Percentiles rank a stretch among this genome's conserved stretches.
Conservation (phyloP, 2,797 vertebrate species). For the Coregonus sp. region DNA sequence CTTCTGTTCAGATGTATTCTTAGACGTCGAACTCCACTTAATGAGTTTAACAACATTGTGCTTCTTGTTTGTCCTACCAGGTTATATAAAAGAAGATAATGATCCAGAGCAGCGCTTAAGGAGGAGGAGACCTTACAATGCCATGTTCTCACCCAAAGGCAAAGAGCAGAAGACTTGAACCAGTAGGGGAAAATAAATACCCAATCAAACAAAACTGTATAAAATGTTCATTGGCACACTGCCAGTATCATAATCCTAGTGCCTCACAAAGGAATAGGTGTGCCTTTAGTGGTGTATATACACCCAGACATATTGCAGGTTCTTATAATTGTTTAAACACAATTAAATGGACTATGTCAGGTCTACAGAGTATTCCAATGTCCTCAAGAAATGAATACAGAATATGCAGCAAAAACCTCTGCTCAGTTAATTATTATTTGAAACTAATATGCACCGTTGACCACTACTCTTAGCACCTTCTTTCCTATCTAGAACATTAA, state of each 20-base stretch:
- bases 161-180: slow-evolving; percentile 78
- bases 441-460: slow-evolving; percentile 3
- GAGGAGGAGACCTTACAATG: slow-evolving; percentile 85
- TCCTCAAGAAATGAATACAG: background rate
- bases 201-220: background rate
- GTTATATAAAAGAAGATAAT: slow-evolving; percentile 91
- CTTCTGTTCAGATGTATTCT: background rate
- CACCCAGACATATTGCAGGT: background rate
- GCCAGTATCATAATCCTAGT: background rate
- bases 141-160: slow-evolving; percentile 87
- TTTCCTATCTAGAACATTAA: no score
- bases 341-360: background rate
- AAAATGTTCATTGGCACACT: background rate
- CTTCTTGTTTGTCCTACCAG: slow-evolving; percentile 64
- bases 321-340: background rate
- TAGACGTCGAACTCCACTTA: background rate
- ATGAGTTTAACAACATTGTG: background rate
- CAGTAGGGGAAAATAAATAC: background rate
- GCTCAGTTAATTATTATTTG: background rate
- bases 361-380: background rate
- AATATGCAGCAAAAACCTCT: background rate
- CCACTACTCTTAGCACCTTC: background rate
- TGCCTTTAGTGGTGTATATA: background rate
- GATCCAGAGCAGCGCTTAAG: slow-evolving; percentile 81
- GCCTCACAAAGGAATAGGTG: background rate